Evolutionary conservation across 2,888 invertebrate species (phyloP), one percentile per base, ranked within the genome.

Genomic region (Blera fallax): DNA sequence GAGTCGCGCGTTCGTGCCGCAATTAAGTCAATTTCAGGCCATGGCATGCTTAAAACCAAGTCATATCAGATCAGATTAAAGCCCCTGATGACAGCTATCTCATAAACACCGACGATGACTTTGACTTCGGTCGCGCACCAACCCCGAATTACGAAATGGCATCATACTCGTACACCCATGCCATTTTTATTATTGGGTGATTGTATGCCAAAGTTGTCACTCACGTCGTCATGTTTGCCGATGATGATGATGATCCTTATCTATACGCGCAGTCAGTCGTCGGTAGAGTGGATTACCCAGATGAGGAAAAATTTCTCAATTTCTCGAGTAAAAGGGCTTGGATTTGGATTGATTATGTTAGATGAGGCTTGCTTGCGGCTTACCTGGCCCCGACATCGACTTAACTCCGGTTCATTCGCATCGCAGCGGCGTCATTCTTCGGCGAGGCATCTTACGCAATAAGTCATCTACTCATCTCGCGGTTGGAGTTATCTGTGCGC

Each of bases 101-200:
- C 85, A 77, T 85, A 85, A 85, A 85, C 70, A 81, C 72, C 76
- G 81, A 54, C 67, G 81, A 52, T 81, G 85, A 72, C 72, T 85
- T 85, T 72, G 72, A 81, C 72, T 81, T 54, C 54, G 81, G 76
- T 84, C 62, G 76, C 85, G 70, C 85, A 84, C 84, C 80, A 76
- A 76, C 65, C 72, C 85, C 85, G 85, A 85, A 85, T 85, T 85
- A 85, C 85, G 85, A 85, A 85, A 85, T 85, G 80, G 60, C 85
- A 80, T 85, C 80, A 52, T 56, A 43, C 11, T 14, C 40, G 21
- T 52, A 67, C 50, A 73, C 81, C 81, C 72, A 81, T 77, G 85
- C 76, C 67, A 77, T 72, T 85, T 85, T 85, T 85, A 81, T 81
- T 60, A 45, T 54, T 74, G 52, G 77, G 77, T 29, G 78, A 79